Evolutionary conservation across 1,140 invertebrate species (phyloP), one percentile per base, ranked within the genome.

Genomic region (Goniozus legneri): DNA sequence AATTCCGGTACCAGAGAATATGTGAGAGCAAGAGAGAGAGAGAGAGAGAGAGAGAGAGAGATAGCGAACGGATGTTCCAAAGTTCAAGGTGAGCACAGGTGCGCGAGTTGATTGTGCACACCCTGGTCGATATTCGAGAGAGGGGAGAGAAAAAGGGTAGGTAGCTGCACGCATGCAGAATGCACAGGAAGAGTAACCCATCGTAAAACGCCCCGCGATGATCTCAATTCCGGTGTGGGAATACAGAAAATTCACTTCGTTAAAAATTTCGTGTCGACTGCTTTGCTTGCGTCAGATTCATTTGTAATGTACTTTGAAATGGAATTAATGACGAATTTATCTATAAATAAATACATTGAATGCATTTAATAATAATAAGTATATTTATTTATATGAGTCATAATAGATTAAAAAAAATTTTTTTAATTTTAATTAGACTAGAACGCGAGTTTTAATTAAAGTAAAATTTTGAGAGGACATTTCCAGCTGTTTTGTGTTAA

Each of bases 31-130:
- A n/a, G n/a, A n/a, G n/a, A n/a, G n/a, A n/a, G n/a, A n/a, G n/a
- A n/a, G n/a, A n/a, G n/a, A n/a, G n/a, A n/a, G n/a, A n/a, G n/a
- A n/a, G n/a, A n/a, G n/a, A n/a, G n/a, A n/a, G n/a, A n/a, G n/a
- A n/a, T n/a, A n/a, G n/a, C n/a, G 38, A 40, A 40, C 24, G 21
- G 12, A 30, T 40, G 38, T 13, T 21, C 7, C 21, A 40, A 40
- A 30, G 38, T 40, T 40, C 38, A 40, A 40, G 38, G 38, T 40
- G 13, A 40, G 15, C 15, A 24, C 38, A 40, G 38, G 24, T 40
- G 24, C 24, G 24, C 38, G 8, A 30, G 15, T n/a, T 24, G 22
- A 40, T 40, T 40, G 8, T 30, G 22, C 24, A 13, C 15, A 38
- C 22, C 18, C 18, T 13, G 19, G n/a, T 38, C 36, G 36, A 38